Conservation (phyloP, 2,113 vertebrate genomes). For the Oncorhynchus tshawytscha region DNA sequence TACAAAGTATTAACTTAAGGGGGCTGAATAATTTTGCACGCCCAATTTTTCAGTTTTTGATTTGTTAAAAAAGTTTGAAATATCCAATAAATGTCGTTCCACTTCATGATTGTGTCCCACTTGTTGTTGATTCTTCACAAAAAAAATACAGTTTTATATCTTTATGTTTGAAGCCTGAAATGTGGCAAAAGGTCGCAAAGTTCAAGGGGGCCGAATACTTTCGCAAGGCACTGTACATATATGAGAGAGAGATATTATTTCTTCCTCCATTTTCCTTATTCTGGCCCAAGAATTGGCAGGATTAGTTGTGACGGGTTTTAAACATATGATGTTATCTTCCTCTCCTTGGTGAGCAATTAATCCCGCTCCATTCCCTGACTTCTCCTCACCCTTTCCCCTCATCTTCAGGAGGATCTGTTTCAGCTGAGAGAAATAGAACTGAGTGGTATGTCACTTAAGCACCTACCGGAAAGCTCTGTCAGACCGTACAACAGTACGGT, state of each 20-base stretch:
- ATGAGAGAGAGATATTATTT: constrained; percentile 28
- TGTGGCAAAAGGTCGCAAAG: too few relatives aligned
- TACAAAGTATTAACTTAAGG: too few relatives aligned
- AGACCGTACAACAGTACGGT: not conserved
- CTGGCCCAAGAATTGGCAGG: constrained; percentile 68
- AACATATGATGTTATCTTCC: constrained; percentile 72
- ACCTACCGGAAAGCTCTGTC: constrained; percentile 25
- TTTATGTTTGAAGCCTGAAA: too few relatives aligned
- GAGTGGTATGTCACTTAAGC: constrained; percentile 51
- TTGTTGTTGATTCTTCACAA: too few relatives aligned
- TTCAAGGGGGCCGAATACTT: too few relatives aligned
- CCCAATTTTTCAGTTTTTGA: too few relatives aligned
- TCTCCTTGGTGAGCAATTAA: constrained; percentile 74
- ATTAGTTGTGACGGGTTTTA: constrained; percentile 72
- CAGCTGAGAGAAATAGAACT: constrained; percentile 38
- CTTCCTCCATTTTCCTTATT: constrained; percentile 65
- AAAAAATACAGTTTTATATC: too few relatives aligned
- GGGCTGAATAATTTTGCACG: too few relatives aligned
- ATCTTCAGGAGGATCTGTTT: constrained; percentile 21
- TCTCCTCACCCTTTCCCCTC: constrained; percentile 35
- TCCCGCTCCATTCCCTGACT: constrained; percentile 55
- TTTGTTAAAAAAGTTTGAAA: too few relatives aligned
- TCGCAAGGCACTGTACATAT: too few relatives aligned
- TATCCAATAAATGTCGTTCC: too few relatives aligned
- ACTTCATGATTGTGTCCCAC: too few relatives aligned